Base-by-base conservation (phyloP, 1,140 invertebrate genomes). In the Drosophila fuyamai region DNA sequence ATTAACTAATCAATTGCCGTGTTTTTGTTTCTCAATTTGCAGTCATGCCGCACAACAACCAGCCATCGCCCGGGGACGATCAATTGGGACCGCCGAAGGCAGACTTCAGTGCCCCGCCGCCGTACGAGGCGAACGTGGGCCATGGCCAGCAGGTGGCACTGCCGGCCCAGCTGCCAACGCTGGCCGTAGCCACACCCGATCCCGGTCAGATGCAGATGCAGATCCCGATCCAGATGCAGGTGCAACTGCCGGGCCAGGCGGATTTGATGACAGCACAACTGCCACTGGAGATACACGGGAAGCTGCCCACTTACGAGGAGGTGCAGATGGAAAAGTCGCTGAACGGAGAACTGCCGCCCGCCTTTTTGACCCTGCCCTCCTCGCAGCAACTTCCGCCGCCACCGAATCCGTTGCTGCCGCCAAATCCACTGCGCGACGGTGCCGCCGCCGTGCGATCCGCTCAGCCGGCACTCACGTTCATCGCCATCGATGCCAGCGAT, bases 261-360 rank as follows among this genome's bases (percentile, higher is more conserved):
- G 71, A 82, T 18, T 36, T 71, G 58, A 47, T 48, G 43, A 70
- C 41, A 6, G 61, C 61, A n/a, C 66, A 71, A 47, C 43, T 82
- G 65, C 68, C 61, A 48, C 83, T 82, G 41, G 79, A 88, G n/a
- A 41, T 90, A 40, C 96, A 96, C 57, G 95, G 95, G 10, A 97
- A 97, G 93, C 93, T 98, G 83, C 97, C 97, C 23, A 96, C 96
- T 41, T 98, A 98, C 93, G 97, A 98, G 92, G 97, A 98, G 92
- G 97, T 97, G 47, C 96, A 98, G 91, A 94, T 96, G 74, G 96
- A 97, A 88, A 97, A 97, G 89, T 95, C 95, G 74, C 93, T 97
- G 71, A 95, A 97, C 91, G 96, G 95, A 56, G 96, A 96, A 81
- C 63, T 91, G 47, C 91, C 90, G 55, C 91, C 89, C 53, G 79